Evolutionary conservation across 2,888 invertebrate species (phyloP), one percentile per base, ranked within the genome.

Genomic region (Chrysolina haemoptera): DNA sequence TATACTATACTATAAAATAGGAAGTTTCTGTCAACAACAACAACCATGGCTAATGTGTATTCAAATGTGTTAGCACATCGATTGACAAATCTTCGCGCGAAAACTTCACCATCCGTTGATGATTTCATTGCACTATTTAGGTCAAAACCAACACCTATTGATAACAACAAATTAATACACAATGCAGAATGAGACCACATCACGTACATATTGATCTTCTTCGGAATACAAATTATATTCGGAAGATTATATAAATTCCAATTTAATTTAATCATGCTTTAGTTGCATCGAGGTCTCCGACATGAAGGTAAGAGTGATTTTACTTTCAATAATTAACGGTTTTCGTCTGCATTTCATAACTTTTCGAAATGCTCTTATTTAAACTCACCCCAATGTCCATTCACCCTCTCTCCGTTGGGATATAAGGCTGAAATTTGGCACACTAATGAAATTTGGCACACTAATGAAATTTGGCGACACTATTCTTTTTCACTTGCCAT

Each of bases 271-370:
- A 67, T 71, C 74, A 72, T 55, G 46, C 63, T 62, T 74, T 69
- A 79, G 78, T 79, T 68, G 72, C 71, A 73, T 68, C 70, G 46
- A 66, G 67, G 70, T 71, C 75, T 73, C 72, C 76, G 71, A 68
- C 67, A 82, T 82, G 82, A 82, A 81, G 82, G 82, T 82, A 79
- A 82, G 81, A 81, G 79, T 79, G 71, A 70, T 76, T 81, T 80
- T 80, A 67, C 73, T 78, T 80, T 79, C 70, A 73, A 73, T 59
- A 64, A n/a, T n/a, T n/a, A n/a, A 63, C 16, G n/a, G 48, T 18
- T 53, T 18, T 20, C 53, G 18, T 53, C 20, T 16, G 35, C 35
- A 6, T 6, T 8, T 35, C 0, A 35, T 35, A 0, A 35, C 35
- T 35, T 35, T 8, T 35, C 8, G 35, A 35, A 35, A 35, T 35